Percentiles rank a stretch among this genome's conserved stretches.
phyloP scores from a whole-genome alignment of 2,113 vertebrate species.

The Oncorhynchus tshawytscha region DNA sequence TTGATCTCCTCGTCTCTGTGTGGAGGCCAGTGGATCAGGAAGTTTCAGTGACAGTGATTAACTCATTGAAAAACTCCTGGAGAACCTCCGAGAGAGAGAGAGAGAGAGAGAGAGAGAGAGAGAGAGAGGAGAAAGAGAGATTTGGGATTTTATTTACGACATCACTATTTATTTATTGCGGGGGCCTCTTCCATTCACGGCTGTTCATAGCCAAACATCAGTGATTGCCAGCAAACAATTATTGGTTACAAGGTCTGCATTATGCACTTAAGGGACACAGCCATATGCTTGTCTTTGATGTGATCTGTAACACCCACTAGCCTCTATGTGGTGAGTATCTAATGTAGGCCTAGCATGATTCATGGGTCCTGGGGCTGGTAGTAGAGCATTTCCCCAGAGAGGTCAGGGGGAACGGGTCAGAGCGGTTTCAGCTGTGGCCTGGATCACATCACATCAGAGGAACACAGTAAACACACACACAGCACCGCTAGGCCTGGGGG shows the following conservation, averaged over 20 bases:
- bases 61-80: background rate
- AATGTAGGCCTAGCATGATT: constrained; percentile 23
- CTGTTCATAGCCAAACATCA: too few species aligned
- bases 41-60: constrained; percentile 33
- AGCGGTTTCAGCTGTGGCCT: constrained; percentile 31
- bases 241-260: too few species aligned
- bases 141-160: constrained; percentile 18
- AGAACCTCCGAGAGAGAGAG: constrained; percentile 1
- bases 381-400: constrained; percentile 18
- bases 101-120: too few species aligned
- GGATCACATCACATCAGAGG: constrained; percentile 2
- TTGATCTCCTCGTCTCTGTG: constrained; percentile 43
- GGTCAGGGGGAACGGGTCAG: constrained; percentile 61
- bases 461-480: constrained; percentile 7
- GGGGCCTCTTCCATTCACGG: too few species aligned
- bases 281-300: constrained; percentile 23
- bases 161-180: constrained; percentile 5
- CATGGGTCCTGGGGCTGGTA: constrained; percentile 35
- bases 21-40: constrained; percentile 28
- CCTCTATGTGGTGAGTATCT: background rate
- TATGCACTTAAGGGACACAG: background rate
- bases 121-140: background rate
- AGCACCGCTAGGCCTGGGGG: background rate
- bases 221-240: too few species aligned
- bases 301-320: background rate